Conservation (phyloP, 2,797 vertebrate species). For the Ctenosaura bakeri region DNA sequence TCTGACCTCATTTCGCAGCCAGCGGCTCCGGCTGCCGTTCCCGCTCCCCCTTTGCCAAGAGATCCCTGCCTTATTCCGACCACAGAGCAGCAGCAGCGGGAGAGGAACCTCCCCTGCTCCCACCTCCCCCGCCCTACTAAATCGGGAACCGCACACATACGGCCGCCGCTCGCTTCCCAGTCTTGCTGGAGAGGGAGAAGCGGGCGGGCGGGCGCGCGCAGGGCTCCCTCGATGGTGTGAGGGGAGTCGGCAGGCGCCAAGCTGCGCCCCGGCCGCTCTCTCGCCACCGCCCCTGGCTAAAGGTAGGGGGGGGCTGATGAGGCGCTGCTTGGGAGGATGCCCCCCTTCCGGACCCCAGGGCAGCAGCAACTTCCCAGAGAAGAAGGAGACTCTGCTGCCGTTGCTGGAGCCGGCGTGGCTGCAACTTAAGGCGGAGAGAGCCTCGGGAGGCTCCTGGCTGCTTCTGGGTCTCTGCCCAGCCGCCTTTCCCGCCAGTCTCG, state of each 20-base stretch:
- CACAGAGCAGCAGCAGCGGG: not conserved
- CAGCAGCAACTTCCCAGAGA: slow-evolving; percentile 63
- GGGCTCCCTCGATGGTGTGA: not conserved
- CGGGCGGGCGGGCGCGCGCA: not conserved
- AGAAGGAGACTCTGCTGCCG: slow-evolving; percentile 26
- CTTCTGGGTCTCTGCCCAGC: slow-evolving; percentile 42
- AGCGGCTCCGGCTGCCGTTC: slow-evolving; percentile 6
- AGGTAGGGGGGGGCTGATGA: slow-evolving; percentile 14
- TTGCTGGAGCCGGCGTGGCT: slow-evolving; percentile 18
- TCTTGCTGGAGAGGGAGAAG: not conserved
- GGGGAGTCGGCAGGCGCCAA: not conserved
- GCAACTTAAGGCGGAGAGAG: slow-evolving; percentile 61
- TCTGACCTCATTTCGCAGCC: slow-evolving; percentile 71
- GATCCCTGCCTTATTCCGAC: not conserved
- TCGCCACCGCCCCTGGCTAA: not conserved
- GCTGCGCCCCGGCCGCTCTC: not conserved
- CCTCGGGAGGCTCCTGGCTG: not conserved
- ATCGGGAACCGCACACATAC: not conserved
- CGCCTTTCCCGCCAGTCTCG: slow-evolving; percentile 48
- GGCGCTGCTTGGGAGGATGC: slow-evolving; percentile 53
- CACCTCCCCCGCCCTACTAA: not conserved
- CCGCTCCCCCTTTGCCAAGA: not conserved
- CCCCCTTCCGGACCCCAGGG: slow-evolving; percentile 45
- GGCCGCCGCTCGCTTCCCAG: not conserved
- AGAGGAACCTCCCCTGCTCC: not conserved